Conservation (phyloP, 2,113 vertebrate species). For the Salminus brasiliensis region DNA sequence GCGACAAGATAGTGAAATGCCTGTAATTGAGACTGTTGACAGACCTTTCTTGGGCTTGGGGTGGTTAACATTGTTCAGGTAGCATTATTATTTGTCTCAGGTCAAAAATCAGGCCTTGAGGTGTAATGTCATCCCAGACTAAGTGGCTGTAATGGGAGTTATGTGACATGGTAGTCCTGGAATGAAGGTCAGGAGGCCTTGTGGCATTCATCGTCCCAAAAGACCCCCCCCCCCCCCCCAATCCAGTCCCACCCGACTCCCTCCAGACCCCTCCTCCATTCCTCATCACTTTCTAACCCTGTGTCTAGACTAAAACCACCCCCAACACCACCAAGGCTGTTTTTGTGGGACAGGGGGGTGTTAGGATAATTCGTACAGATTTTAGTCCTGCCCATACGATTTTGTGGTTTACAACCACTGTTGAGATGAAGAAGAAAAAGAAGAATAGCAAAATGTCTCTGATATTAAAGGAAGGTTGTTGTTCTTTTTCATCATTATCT, state of each 20-base stretch:
- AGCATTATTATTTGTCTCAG: neutral
- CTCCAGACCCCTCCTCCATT: neutral
- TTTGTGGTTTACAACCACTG: constrained; percentile 25
- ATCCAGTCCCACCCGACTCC: neutral
- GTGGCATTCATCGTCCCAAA: constrained; percentile 27
- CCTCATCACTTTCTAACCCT: constrained; percentile 51
- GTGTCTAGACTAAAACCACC: constrained; percentile 48
- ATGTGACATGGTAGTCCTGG: constrained; percentile 38
- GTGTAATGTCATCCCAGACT: neutral
- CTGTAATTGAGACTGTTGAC: neutral
- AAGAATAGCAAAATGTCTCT: too few species aligned
- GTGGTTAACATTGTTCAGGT: neutral
- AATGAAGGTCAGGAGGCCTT: constrained; percentile 52
- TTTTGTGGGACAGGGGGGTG: constrained; percentile 44
- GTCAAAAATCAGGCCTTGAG: constrained; percentile 9
- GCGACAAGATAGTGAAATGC: neutral
- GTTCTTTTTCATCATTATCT: too few species aligned
- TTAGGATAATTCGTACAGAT: constrained; percentile 34
- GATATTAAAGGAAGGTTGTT: too few species aligned
- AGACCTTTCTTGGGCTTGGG: neutral
- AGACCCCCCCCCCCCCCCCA: neutral
- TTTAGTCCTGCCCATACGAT: neutral
- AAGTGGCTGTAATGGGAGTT: constrained; percentile 5
- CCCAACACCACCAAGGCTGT: neutral
- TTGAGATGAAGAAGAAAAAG: too few species aligned